phyloP scores from a whole-genome alignment of 2,113 vertebrate genomes.

The Indicator indicator region DNA sequence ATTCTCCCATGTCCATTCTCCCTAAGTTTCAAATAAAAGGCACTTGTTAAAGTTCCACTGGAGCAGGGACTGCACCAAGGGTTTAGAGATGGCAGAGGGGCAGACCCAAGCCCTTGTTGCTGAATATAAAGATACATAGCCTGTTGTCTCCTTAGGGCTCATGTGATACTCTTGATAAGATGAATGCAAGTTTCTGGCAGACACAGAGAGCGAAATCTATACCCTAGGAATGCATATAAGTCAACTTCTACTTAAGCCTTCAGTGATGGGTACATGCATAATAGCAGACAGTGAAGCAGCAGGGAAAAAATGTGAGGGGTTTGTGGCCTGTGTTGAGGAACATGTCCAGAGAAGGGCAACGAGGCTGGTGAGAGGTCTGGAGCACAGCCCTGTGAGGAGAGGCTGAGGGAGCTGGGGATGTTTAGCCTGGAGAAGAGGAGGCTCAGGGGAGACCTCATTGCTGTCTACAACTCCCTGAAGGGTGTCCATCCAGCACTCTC shows the following conservation, averaged over 20 bases:
- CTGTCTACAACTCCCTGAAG: too few relatives aligned
- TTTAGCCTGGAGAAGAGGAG: too few relatives aligned
- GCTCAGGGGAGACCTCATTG: too few relatives aligned
- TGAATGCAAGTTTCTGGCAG: constrained; percentile 38
- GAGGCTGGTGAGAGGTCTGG: not conserved
- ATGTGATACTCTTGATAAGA: constrained; percentile 53
- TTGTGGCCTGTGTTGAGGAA: not conserved
- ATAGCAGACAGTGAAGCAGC: not conserved
- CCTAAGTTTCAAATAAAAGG: constrained; percentile 28
- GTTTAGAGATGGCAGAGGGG: not conserved
- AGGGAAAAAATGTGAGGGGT: constrained; percentile 17
- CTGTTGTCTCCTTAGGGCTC: constrained; percentile 22
- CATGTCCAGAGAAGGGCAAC: too few relatives aligned
- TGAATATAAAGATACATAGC: constrained; percentile 11
- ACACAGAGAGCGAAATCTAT: constrained; percentile 26
- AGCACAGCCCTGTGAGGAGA: too few relatives aligned
- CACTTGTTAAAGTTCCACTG: constrained; percentile 28
- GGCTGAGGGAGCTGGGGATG: too few relatives aligned
- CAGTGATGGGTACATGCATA: not conserved
- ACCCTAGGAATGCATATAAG: constrained; percentile 46
- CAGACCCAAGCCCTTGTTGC: not conserved
- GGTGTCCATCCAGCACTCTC: too few relatives aligned
- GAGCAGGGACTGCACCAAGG: not conserved
- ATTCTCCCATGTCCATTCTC: not conserved
- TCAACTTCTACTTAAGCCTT: constrained; percentile 53